A percentile compares a stretch with the other conserved stretches of the same genome.
Conservation (phyloP, 2,113 vertebrate species). For the Ictalurus punctatus region DNA sequence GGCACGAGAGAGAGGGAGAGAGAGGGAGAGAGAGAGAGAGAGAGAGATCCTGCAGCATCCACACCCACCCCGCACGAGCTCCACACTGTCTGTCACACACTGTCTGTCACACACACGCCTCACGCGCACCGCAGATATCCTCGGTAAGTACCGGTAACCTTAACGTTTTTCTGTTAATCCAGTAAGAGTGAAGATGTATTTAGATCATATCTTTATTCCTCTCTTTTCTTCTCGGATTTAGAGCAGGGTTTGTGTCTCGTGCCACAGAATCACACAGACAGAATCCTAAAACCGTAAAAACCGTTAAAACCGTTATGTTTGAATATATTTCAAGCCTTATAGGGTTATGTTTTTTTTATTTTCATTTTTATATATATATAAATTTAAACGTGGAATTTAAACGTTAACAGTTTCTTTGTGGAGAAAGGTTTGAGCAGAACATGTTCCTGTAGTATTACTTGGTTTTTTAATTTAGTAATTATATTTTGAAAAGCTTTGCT, state of each 20-base stretch:
- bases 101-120: slow-evolving; percentile 66
- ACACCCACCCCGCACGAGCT: slow-evolving; percentile 63
- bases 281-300: too few relatives aligned
- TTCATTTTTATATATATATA: too few relatives aligned
- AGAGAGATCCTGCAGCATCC: slow-evolving; percentile 72
- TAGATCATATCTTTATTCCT: neutral
- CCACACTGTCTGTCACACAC: slow-evolving; percentile 70
- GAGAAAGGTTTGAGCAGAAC: neutral
- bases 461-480: too few relatives aligned
- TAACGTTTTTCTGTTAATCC: neutral
- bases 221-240: too few relatives aligned
- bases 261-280: neutral
- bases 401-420: neutral
- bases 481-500: too few relatives aligned
- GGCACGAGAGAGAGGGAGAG: slow-evolving; percentile 3
- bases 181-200: neutral
- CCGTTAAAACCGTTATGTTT: neutral
- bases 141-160: slow-evolving; percentile 25
- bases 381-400: neutral
- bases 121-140: slow-evolving; percentile 17
- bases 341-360: neutral
- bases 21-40: slow-evolving; percentile 46
- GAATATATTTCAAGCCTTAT: neutral
- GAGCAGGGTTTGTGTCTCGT: neutral
- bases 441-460: neutral